Evolutionary conservation across 30 jellyfish, hydroid and myxozoan genomes (phyloP).

Genomic region (Sanderia malayensis): DNA sequence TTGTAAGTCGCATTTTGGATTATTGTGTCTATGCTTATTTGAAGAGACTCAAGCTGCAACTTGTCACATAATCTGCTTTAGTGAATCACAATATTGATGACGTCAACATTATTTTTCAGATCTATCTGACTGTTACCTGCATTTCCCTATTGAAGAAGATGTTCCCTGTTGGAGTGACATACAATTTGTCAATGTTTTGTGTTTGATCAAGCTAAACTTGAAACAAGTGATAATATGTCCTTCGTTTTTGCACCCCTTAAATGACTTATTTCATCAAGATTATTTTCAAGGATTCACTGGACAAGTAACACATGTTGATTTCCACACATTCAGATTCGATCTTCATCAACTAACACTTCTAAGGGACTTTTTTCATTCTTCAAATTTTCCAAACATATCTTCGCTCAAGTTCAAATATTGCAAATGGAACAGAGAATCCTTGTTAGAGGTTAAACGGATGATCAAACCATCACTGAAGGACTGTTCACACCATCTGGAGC

Average conservation of each 20-base stretch:
- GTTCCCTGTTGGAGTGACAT: too few relatives aligned
- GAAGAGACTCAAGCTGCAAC: too few relatives aligned
- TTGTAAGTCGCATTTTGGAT: too few relatives aligned
- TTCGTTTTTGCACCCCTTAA: not conserved
- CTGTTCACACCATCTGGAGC: not conserved
- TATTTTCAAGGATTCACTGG: not conserved
- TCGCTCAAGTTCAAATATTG: not conserved
- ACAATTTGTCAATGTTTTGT: too few relatives aligned
- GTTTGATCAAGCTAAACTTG: not conserved
- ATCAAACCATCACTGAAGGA: not conserved
- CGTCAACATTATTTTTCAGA: too few relatives aligned
- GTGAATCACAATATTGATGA: too few relatives aligned
- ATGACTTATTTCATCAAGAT: not conserved
- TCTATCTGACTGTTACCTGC: too few relatives aligned
- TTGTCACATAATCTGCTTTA: too few relatives aligned
- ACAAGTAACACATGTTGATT: not conserved
- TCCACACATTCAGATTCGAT: constrained; percentile 1
- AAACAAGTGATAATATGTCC: not conserved
- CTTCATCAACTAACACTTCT: not conserved
- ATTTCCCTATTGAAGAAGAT: too few relatives aligned
- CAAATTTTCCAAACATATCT: not conserved
- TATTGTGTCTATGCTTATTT: too few relatives aligned
- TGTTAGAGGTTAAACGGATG: not conserved
- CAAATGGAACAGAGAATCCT: not conserved
- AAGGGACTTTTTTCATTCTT: not conserved